These are phyloP conservation scores for Nannobrachium achirus DNA, from an alignment of 2,113 vertebrate genomes.

Conservation along the genomic window DNA sequence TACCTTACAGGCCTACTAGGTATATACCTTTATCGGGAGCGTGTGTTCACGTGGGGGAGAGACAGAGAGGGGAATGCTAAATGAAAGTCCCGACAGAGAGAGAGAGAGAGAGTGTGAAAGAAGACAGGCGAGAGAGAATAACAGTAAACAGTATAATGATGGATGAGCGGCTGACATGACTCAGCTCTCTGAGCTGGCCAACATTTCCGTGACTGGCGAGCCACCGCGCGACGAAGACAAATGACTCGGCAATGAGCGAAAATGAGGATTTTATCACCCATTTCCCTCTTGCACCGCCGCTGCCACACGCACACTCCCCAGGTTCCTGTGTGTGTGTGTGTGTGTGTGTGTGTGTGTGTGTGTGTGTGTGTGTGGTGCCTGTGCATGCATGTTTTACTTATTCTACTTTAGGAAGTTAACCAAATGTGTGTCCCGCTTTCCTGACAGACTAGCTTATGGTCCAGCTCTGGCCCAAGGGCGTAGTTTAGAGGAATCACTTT, in stretches of 20 bases:
- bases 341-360: slow-evolving; percentile 3
- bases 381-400: slow-evolving; percentile 3
- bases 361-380: slow-evolving; percentile 9
- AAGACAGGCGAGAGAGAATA: slow-evolving; percentile 45
- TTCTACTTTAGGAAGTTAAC: too few species aligned
- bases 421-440: background rate
- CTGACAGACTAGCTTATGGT: too few species aligned
- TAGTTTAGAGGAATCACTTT: background rate
- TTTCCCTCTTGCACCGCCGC: slow-evolving; percentile 65
- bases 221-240: slow-evolving; percentile 67
- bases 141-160: slow-evolving; percentile 68
- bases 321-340: slow-evolving; percentile 31
- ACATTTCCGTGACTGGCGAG: slow-evolving; percentile 63
- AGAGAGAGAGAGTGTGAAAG: slow-evolving; percentile 16
- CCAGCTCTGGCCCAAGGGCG: too few species aligned
- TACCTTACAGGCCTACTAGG: background rate
- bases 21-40: background rate
- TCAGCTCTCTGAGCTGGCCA: slow-evolving; percentile 62
- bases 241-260: slow-evolving; percentile 70
- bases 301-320: slow-evolving; percentile 51
- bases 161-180: slow-evolving; percentile 65
- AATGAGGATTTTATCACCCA: slow-evolving; percentile 79
- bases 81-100: slow-evolving; percentile 1
- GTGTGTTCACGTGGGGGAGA: slow-evolving; percentile 18
- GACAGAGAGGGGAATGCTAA: background rate